Percentiles rank a stretch among this genome's conserved stretches.
Conservation (phyloP, 2,888 invertebrate genomes). For the Adelphocoris suturalis region DNA sequence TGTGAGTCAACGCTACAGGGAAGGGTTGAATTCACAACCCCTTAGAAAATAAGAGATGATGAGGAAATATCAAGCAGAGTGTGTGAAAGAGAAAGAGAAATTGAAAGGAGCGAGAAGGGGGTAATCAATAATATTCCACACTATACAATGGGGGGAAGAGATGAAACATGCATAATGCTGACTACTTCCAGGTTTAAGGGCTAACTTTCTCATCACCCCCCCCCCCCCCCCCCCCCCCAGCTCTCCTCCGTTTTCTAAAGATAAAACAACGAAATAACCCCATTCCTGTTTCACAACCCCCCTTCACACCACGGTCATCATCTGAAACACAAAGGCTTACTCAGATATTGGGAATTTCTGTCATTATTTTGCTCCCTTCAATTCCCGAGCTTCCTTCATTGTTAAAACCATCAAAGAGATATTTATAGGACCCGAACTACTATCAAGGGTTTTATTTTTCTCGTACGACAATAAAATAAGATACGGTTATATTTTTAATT, state of each 20-base stretch:
- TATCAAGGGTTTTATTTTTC: not conserved
- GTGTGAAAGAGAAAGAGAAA: constrained; percentile 67
- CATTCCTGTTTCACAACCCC: constrained; percentile 4
- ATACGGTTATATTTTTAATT: too few relatives aligned
- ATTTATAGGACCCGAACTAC: not conserved
- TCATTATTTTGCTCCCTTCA: constrained; percentile 18
- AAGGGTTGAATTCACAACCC: constrained; percentile 75
- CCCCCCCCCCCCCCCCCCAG: too few relatives aligned
- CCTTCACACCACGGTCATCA: not conserved
- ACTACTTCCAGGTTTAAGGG: constrained; percentile 68
- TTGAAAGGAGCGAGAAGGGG: constrained; percentile 66
- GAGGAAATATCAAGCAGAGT: constrained; percentile 74
- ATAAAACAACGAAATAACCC: constrained; percentile 57
- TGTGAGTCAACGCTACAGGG: constrained; percentile 63
- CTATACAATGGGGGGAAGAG: constrained; percentile 73
- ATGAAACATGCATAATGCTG: constrained; percentile 68
- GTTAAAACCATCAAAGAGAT: constrained; percentile 2
- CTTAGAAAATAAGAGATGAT: constrained; percentile 76
- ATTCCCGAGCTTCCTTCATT: not conserved
- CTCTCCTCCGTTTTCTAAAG: constrained; percentile 34
- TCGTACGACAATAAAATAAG: too few relatives aligned
- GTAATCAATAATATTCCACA: constrained; percentile 75
- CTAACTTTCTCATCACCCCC: constrained; percentile 65
- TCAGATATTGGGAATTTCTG: constrained; percentile 20
- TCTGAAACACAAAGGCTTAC: not conserved